Evolutionary conservation across 2,888 invertebrate species (phyloP), one percentile per base, ranked within the genome.

Genomic region (Ennomos quercinarius): DNA sequence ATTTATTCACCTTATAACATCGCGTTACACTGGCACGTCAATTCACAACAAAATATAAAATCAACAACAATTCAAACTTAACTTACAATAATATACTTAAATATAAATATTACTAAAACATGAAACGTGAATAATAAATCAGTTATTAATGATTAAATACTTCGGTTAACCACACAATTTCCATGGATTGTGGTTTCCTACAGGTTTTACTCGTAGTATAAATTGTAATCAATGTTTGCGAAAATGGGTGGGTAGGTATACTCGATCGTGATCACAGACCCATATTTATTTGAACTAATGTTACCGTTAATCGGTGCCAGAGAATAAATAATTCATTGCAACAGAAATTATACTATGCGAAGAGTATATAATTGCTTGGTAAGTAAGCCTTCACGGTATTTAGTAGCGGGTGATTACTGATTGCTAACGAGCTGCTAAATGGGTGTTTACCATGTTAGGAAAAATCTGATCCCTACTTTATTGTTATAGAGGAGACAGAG

Each of bases 141-240:
- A 17, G 27, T 27, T 27, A 4, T 2, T 27, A 4, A 27, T 27
- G 27, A 27, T 27, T 27, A 27, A 27, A 27, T 60, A 65, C 61
- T 49, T 54, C 51, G 52, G 56, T 12, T 12, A 11, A 70, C 73
- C 79, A 78, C 83, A 73, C 81, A 65, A 70, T 79, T 73, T 70
- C 64, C 73, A 69, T 80, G 83, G 81, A 57, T 52, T 75, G 78
- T 64, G 78, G 80, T 78, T 76, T 64, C 64, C 61, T 60, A 56
- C 42, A 60, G 52, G 51, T 46, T 12, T 34, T 48, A 11, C 17
- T 39, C 11, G 0, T 17, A 17, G 8, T 34, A 40, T 34, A 5
- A 34, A 13, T 46, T 41, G 6, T 12, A 47, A 45, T 40, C 6
- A 50, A 45, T 46, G 4, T 13, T 53, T 57, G 50, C 40, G 56